Base-by-base conservation (phyloP, 2,888 invertebrate genomes). In the Lasiommata megera region DNA sequence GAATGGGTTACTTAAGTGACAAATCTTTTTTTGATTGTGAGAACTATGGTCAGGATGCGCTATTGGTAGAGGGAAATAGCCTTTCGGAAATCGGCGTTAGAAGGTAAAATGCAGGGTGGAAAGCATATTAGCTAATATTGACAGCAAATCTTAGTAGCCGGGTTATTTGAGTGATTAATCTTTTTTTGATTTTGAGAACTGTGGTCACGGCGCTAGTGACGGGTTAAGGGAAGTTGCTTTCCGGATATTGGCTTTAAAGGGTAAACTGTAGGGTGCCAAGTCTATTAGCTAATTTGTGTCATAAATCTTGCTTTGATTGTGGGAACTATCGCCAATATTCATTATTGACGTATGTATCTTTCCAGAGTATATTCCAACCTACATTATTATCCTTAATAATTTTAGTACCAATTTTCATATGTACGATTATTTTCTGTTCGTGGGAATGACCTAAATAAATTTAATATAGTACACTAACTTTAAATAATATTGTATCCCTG, bases 11-110 rank as follows among this genome's bases (percentile, higher is more conserved):
- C 72, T 72, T 71, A 79, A 80, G 85, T 84, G 88, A 88, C 88
- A 88, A 89, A 89, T 89, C 88, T 87, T 89, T 88, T 88, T 89
- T 89, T 88, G 88, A 89, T 88, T 88, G 81, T 87, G 84, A 78
- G 87, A 85, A 85, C 80, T 74, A 72, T 70, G 73, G 68, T 70
- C 76, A 77, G 76, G 73, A 78, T 70, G 73, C 67, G 73, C 74
- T 71, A 76, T 76, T 60, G 64, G 62, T 64, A 51, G 58, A 67
- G 65, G 61, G 65, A 66, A 67, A 65, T 66, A 65, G 63, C 65
- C 59, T 67, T 67, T 68, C 65, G 67, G 68, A 66, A 63, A 54
- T 54, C 40, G 34, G 52, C 47, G 31, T 47, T 47, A 46, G 38
- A 43, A 16, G 46, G 52, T 52, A 46, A 56, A 34, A 18, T 53